Evolutionary conservation across 2,113 vertebrate species (phyloP).

Genomic region (Procavia capensis): DNA sequence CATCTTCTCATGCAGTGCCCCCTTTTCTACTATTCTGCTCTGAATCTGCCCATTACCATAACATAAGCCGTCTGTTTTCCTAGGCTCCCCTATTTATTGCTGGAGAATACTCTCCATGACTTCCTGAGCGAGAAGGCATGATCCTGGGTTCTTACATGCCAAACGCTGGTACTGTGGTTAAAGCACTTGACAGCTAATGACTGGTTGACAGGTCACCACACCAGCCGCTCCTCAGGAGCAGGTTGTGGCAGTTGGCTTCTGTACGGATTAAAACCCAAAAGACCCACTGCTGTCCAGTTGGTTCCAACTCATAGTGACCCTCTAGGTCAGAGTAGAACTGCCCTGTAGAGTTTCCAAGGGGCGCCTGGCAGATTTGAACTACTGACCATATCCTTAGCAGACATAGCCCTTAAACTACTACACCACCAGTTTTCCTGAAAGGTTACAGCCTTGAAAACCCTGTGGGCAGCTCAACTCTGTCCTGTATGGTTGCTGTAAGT

Average conservation of each 20-base stretch:
- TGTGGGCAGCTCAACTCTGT: background rate
- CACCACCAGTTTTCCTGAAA: too few relatives aligned
- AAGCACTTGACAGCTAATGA: background rate
- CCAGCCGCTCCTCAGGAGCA: background rate
- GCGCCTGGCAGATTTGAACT: too few relatives aligned
- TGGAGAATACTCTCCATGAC: background rate
- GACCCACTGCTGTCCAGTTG: too few relatives aligned
- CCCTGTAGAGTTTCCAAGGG: too few relatives aligned
- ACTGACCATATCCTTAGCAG: too few relatives aligned
- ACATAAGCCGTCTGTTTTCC: background rate
- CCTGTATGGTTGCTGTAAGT: background rate
- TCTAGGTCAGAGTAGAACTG: too few relatives aligned
- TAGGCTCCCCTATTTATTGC: background rate
- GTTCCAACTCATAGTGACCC: too few relatives aligned
- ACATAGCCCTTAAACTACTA: too few relatives aligned
- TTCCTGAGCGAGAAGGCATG: background rate
- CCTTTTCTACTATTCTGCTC: background rate
- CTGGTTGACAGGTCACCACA: background rate
- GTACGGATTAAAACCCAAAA: too few relatives aligned
- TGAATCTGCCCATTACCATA: background rate
- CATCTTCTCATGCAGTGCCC: fast-evolving
- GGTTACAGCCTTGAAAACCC: too few relatives aligned
- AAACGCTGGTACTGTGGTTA: background rate
- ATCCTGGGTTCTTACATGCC: background rate
- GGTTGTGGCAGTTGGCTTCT: too few relatives aligned